Conservation (phyloP, 2,797 vertebrate genomes). For the Chromis chromis region DNA sequence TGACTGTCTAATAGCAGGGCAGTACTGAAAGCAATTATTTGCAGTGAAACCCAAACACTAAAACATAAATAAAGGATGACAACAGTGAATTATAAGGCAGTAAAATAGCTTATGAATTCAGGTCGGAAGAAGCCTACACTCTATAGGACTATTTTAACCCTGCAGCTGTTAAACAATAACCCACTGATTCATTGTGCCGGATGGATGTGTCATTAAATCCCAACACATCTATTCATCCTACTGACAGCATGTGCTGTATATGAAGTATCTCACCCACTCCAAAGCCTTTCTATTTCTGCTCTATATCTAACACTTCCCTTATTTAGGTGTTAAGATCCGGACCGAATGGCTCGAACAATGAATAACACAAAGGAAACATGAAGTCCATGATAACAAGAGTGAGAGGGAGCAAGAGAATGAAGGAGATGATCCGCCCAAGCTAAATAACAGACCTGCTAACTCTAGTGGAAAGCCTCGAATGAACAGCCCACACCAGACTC, state of each 20-base stretch:
- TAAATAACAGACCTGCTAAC: slow-evolving; percentile 73
- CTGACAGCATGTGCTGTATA: slow-evolving; percentile 6
- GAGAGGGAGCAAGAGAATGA: slow-evolving; percentile 11
- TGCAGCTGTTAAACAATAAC: slow-evolving; percentile 47
- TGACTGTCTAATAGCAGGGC: neutral
- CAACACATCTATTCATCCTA: slow-evolving; percentile 38
- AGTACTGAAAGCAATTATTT: neutral
- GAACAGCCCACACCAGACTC: slow-evolving; percentile 47
- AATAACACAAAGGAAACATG: slow-evolving; percentile 14
- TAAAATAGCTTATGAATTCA: slow-evolving; percentile 44
- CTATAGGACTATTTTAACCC: slow-evolving; percentile 40
- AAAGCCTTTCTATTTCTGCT: slow-evolving; percentile 10
- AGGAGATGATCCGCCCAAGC: slow-evolving; percentile 45
- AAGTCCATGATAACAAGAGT: slow-evolving; percentile 28
- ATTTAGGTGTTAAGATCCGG: slow-evolving; percentile 1
- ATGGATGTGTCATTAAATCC: slow-evolving; percentile 45
- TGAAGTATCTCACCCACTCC: slow-evolving; percentile 28
- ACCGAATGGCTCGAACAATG: slow-evolving; percentile 18
- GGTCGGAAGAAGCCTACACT: slow-evolving; percentile 26
- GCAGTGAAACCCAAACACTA: slow-evolving; percentile 2
- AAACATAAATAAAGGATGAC: slow-evolving; percentile 24
- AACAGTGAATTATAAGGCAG: slow-evolving; percentile 47
- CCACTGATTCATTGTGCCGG: slow-evolving; percentile 34
- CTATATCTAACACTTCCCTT: slow-evolving; percentile 19
- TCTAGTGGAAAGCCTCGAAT: slow-evolving; percentile 63